phyloP scores from a whole-genome alignment of 2,888 invertebrate genomes.

The Digitonthophagus gazella region DNA sequence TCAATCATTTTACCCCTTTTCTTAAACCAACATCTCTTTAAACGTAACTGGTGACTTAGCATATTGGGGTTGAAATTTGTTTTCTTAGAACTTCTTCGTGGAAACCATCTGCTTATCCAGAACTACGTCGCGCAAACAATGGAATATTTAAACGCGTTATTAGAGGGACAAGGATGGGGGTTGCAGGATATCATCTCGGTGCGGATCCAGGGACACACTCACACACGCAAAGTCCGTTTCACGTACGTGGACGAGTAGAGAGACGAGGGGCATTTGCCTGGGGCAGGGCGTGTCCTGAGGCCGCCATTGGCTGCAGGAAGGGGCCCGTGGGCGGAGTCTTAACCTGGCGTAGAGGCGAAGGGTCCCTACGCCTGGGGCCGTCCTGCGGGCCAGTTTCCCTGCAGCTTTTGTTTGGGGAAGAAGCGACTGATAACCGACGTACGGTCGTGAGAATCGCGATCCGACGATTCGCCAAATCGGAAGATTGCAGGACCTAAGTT shows the following conservation, averaged over 20 bases:
- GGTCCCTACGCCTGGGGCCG: constrained; percentile 41
- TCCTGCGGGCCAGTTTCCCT: constrained; percentile 47
- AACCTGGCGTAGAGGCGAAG: constrained; percentile 38
- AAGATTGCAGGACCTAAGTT: not conserved
- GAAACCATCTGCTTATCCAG: not conserved
- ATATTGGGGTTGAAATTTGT: not conserved
- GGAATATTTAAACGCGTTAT: constrained; percentile 12
- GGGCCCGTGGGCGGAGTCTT: constrained; percentile 45
- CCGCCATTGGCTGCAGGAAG: constrained; percentile 45
- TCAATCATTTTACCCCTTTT: not conserved
- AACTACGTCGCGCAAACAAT: not conserved
- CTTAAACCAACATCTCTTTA: not conserved
- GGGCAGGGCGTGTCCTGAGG: constrained; percentile 48
- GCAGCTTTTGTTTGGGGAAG: constrained; percentile 41
- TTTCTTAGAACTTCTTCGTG: not conserved
- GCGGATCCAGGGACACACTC: constrained; percentile 21
- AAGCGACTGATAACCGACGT: constrained; percentile 20
- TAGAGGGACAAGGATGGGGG: not conserved
- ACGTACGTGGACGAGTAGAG: constrained; percentile 10
- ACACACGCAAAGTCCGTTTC: not conserved
- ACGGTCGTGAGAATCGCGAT: constrained; percentile 13
- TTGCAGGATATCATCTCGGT: constrained; percentile 6
- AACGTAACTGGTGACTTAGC: not conserved
- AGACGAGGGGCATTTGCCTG: constrained; percentile 40
- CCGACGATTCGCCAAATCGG: not conserved